Base-by-base conservation (phyloP, 2,888 invertebrate species). In the Plagodis dolabraria region DNA sequence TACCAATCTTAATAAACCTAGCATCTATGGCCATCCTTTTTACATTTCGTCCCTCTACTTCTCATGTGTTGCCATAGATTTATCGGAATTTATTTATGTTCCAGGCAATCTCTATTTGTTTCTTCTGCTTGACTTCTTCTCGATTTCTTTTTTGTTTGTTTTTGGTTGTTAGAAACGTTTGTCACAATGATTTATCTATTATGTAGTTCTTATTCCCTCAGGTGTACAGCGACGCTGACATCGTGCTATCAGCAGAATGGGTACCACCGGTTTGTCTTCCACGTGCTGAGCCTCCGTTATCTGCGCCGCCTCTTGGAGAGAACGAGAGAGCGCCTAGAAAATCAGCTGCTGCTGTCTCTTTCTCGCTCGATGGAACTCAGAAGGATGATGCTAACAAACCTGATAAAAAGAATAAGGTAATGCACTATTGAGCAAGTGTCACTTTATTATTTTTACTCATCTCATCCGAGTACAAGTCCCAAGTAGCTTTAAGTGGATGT, bases 221-320 rank as follows among this genome's bases (percentile, higher is more conserved):
- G 93, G 95, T 96, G 70, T 97, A 97, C 87, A 96, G 96, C 81
- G 97, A 97, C 87, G 97, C 97, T 59, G 97, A 97, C 85, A 97
- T 97, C 79, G 96, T 97, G 63, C 93, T 97, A 74, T 96, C 97
- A 44, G 96, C 96, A 64, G 97, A 97, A 68, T 97, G 97, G 96
- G 96, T 97, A 69, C 97, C 97, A 69, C 97, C 97, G 43, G 95
- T 97, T 72, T 96, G 96, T 69, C 94, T 97, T 79, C 95, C 96
- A 55, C 96, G 97, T 47, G 94, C 95, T 62, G 94, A 95, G 73
- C 94, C 95, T 38, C 94, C 94, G 33, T 86, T 93, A 33, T 93
- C 93, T 0, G 93, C 93, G 53, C 93, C 93, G 35, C 93, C 94
- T 45, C 90, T 93, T 11, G 86, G 92, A 22, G 92, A 89, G 75